These are phyloP conservation scores for Tiaroga cobitis DNA, from an alignment of 2,797 vertebrate species.

Conservation along the genomic window DNA sequence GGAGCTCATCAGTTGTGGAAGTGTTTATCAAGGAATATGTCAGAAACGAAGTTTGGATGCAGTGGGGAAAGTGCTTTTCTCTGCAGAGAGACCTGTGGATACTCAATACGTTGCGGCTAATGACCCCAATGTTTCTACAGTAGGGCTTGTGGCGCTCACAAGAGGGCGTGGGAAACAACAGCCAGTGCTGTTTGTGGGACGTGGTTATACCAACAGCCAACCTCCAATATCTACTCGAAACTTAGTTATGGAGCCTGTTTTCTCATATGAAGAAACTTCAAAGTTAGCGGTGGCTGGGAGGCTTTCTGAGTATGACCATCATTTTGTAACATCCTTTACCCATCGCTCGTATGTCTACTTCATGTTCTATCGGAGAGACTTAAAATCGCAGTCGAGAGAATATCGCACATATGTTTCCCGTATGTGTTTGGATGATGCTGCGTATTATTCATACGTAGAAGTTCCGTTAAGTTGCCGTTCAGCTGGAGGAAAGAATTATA, in stretches of 20 bases:
- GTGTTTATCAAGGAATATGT: constrained; percentile 94
- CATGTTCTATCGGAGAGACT: constrained; percentile 92
- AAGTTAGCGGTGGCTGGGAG: constrained; percentile 93
- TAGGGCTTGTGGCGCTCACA: constrained; percentile 85
- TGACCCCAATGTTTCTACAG: constrained; percentile 91
- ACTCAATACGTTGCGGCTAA: constrained; percentile 97
- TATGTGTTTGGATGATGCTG: constrained; percentile 90
- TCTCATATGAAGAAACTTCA: constrained; percentile 96
- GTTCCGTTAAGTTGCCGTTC: constrained; percentile 87
- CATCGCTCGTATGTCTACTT: constrained; percentile 90
- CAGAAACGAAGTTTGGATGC: constrained; percentile 87
- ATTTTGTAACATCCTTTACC: constrained; percentile 91
- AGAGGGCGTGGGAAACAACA: constrained; percentile 77
- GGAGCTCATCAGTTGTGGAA: constrained; percentile 93
- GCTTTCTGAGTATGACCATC: constrained; percentile 95
- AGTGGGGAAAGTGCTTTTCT: constrained; percentile 81
- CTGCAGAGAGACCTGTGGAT: constrained; percentile 89
- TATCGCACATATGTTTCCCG: constrained; percentile 93
- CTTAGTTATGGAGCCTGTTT: constrained; percentile 86
- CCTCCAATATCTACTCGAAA: constrained; percentile 96
- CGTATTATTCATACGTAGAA: constrained; percentile 97
- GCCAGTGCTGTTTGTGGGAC: constrained; percentile 91
- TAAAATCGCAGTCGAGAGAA: constrained; percentile 88
- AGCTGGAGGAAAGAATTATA: constrained; percentile 80
- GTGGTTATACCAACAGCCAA: constrained; percentile 95